Evolutionary conservation across 2,113 vertebrate genomes (phyloP), one percentile per base, ranked within the genome.

Genomic region (Tonatia bakeri): DNA sequence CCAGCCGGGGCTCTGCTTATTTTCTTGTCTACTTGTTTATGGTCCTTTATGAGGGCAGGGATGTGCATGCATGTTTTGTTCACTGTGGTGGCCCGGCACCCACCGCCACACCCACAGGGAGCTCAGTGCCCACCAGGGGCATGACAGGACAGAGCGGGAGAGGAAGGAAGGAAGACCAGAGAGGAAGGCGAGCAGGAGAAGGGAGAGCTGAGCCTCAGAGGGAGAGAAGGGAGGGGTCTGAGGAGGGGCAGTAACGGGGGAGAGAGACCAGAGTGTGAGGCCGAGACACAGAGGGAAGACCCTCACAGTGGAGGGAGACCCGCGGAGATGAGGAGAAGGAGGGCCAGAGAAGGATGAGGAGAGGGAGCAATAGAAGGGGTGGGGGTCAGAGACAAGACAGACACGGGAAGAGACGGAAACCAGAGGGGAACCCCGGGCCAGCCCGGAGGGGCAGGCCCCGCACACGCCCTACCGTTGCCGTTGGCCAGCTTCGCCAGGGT

Each of bases 401-500:
- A 45, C 13, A 13, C 12, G 14, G n/a, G 6, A 26, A n/a, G n/a
- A 13, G 4, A 17, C 11, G 4, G 40, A 36, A 56, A 28, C 8
- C 13, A 5, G n/a, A 31, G 38, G 22, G 69, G 17, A 2, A 7
- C 20, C 0, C 13, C 3, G 1, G 70, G 38, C 6, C 2, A 4
- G 54, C 11, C 16, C 0, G 0, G 3, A 22, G 3, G 3, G 16
- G 10, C 43, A 10, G 65, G 31, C 4, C 0, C 47, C 0, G 7
- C n/a, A 0, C 1, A 10, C 5, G 1, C 13, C 89, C 87, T 73
- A 97, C 97, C 97, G 0, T 97, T 98, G 86, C 94, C 93, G 0
- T 90, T 93, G 83, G 97, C 97, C 91, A 97, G 45, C 83, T 97
- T 97, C 16, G 97, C 96, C 83, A 97, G 81, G 3, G 97, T 96